A percentile compares a stretch with the other conserved stretches of the same genome.
These are phyloP conservation scores for Bettongia penicillata DNA, from an alignment of 2,113 vertebrate species.

Conservation along the genomic window DNA sequence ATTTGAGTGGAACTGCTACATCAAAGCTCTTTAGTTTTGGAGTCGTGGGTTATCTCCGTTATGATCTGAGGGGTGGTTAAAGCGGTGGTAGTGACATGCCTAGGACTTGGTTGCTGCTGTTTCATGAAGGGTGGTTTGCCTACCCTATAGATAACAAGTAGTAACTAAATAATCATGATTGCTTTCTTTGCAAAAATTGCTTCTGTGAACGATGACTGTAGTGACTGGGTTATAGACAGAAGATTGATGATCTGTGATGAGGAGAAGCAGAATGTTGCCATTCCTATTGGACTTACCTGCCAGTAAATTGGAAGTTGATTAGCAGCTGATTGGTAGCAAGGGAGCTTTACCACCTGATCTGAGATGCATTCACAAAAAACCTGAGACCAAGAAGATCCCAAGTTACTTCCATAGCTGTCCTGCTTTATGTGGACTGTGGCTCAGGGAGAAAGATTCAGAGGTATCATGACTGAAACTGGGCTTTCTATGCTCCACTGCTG, in stretches of 20 bases:
- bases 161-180: not conserved
- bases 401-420: too few relatives aligned
- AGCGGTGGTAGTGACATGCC: not conserved
- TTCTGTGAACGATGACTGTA: not conserved
- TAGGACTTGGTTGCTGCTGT: not conserved
- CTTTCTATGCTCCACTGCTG: not conserved
- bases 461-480: not conserved
- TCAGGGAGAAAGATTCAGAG: not conserved
- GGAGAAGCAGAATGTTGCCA: not conserved
- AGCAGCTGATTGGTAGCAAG: not conserved
- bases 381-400: not conserved
- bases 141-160: not conserved
- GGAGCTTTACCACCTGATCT: not conserved
- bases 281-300: too few relatives aligned
- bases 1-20: not conserved
- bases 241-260: not conserved
- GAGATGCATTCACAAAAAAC: not conserved
- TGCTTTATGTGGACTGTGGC: not conserved
- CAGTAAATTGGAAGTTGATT: too few relatives aligned
- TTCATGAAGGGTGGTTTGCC: not conserved
- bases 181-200: not conserved
- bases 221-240: not conserved
- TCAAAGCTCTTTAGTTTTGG: not conserved
- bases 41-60: not conserved
- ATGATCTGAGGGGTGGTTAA: not conserved